phyloP scores from a whole-genome alignment of 2,888 invertebrate genomes.

The Ligdia adustata region DNA sequence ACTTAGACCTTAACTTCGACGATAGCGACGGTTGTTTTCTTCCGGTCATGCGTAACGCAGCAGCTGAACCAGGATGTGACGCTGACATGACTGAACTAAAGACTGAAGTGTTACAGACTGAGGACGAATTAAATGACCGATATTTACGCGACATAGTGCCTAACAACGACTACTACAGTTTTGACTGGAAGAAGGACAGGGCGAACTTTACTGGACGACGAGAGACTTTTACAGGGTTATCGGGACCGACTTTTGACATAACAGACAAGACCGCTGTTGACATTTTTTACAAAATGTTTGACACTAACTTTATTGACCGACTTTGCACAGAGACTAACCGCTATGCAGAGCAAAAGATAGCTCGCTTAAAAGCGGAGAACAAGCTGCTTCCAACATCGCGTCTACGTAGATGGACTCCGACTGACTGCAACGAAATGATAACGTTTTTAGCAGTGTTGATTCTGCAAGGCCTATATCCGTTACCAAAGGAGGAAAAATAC shows the following conservation, averaged over 20 bases:
- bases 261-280: conserved; percentile 26
- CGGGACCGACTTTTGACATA: conserved; percentile 36
- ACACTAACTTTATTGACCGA: conserved; percentile 35
- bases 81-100: conserved; percentile 23
- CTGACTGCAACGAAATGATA: background rate
- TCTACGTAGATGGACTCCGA: background rate
- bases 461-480: background rate
- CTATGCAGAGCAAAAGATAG: conserved; percentile 12
- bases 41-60: conserved; percentile 2
- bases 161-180: conserved; percentile 20
- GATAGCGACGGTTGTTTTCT: background rate
- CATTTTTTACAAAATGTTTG: conserved; percentile 25
- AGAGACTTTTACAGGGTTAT: conserved; percentile 25
- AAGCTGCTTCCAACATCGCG: background rate
- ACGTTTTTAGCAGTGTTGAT: conserved; percentile 1
- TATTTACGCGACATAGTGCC: conserved; percentile 18
- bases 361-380: background rate
- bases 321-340: conserved; percentile 11
- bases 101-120: conserved; percentile 21
- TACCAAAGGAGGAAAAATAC: background rate
- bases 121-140: conserved; percentile 30
- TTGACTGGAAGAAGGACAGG: conserved; percentile 8
- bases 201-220: conserved; percentile 12
- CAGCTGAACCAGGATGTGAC: conserved; percentile 3
- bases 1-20: background rate